Conservation (phyloP, 2,888 invertebrate species). For the Lepidochitona cinerea region DNA sequence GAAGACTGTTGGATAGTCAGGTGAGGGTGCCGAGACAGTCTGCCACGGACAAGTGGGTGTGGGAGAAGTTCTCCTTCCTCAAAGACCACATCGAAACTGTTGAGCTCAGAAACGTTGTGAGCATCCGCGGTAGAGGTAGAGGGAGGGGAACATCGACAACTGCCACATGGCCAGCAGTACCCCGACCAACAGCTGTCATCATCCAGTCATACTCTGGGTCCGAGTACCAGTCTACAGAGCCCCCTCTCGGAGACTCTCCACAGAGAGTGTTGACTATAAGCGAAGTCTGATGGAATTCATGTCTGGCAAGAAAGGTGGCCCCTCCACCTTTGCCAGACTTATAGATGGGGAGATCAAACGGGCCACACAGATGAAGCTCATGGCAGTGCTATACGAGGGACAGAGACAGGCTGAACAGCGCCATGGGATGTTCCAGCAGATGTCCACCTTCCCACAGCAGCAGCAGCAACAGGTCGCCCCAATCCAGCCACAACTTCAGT, state of each 20-base stretch:
- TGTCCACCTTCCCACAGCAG: slow-evolving; percentile 9
- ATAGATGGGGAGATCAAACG: slow-evolving; percentile 25
- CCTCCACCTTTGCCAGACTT: slow-evolving; percentile 27
- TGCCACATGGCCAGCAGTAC: slow-evolving; percentile 9
- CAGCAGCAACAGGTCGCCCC: slow-evolving; percentile 1
- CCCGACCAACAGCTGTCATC: slow-evolving; percentile 2
- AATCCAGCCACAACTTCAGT: slow-evolving; percentile 18
- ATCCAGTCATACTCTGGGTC: slow-evolving; percentile 14
- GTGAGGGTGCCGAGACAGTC: no score
- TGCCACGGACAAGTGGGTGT: no score
- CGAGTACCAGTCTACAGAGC: slow-evolving; percentile 13
- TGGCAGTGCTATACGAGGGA: slow-evolving; percentile 24
- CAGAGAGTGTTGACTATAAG: slow-evolving; percentile 5
- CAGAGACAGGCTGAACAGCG: slow-evolving; percentile 18
- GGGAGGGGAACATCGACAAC: slow-evolving; percentile 9
- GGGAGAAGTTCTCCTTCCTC: no score
- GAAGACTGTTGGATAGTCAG: no score
- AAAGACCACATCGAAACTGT: no score
- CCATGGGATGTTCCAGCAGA: slow-evolving; percentile 12
- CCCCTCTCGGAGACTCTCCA: no score
- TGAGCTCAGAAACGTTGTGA: slow-evolving; percentile 18
- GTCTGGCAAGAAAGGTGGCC: slow-evolving; percentile 25
- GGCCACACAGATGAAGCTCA: slow-evolving; percentile 22
- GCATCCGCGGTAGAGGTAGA: slow-evolving; percentile 14
- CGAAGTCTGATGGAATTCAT: slow-evolving; percentile 27